These are phyloP conservation scores for Dipus sagitta DNA, from an alignment of 2,797 vertebrate species.

Conservation along the genomic window DNA sequence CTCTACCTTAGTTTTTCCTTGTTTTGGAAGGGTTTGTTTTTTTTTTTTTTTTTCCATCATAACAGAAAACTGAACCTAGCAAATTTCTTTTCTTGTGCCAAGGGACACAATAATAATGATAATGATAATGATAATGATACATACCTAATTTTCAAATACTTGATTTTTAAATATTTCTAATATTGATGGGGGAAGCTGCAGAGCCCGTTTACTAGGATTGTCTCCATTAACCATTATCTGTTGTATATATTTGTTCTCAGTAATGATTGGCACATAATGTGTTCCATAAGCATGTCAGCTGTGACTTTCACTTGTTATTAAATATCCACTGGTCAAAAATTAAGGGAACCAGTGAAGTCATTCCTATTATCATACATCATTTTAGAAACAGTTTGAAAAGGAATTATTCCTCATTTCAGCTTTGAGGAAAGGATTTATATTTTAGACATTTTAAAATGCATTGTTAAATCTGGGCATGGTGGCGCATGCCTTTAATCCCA, in stretches of 20 bases:
- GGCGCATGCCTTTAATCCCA: too few species aligned
- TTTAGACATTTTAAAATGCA: conserved; percentile 1
- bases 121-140: not conserved
- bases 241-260: conserved; percentile 5
- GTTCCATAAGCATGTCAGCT: conserved; percentile 3
- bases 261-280: not conserved
- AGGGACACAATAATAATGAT: not conserved
- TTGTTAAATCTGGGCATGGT: not conserved
- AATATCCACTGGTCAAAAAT: conserved; percentile 28
- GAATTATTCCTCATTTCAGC: conserved; percentile 12
- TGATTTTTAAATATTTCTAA: conserved; percentile 51
- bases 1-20: not conserved
- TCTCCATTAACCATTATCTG: conserved; percentile 38
- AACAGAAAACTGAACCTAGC: conserved; percentile 18
- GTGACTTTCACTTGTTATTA: not conserved
- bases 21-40: not conserved
- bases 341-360: not conserved
- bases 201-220: conserved; percentile 55
- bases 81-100: conserved; percentile 56
- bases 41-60: not conserved
- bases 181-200: conserved; percentile 2
- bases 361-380: not conserved
- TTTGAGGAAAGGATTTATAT: conserved; percentile 59
- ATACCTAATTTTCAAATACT: conserved; percentile 18
- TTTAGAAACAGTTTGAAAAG: not conserved